Evolutionary conservation across 1,140 invertebrate species (phyloP), one percentile per base, ranked within the genome.

Genomic region (Magallana angulata): DNA sequence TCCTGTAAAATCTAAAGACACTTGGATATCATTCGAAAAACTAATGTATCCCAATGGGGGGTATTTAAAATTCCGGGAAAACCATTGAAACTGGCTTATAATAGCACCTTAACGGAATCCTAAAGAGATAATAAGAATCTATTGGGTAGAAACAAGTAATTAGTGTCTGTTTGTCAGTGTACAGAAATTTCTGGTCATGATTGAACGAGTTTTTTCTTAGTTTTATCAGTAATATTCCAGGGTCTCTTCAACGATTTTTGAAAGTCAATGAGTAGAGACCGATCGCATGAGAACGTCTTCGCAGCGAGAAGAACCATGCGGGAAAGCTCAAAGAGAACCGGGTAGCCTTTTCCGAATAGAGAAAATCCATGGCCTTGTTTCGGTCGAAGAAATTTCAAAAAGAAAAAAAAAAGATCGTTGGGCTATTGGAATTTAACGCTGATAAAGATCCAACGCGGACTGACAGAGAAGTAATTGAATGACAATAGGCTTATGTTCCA

Each of bases 401-500:
- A 62, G 60, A 62, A 62, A 62, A 24, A 24, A 36, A 76, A 76
- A 76, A 76, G 68, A 4, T 62, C n/a, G 68, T 76, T 76, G 9
- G 68, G 4, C 30, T 76, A 30, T 4, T 76, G 60, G 60, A 62
- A 62, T 62, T 62, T 62, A 62, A 62, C 60, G 60, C 60, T 62
- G 68, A 76, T 76, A 76, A 76, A 76, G 68, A 76, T 24, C 24
- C 68, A 30, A 76, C 30, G 24, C 36, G 68, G 36, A 30, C 68
- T 76, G 68, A 76, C 68, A 76, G 36, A 76, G 36, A 30, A 30
- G 36, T 76, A 76, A 76, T 76, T 76, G 68, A 76, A 30, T 18
- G 68, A 76, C 68, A 76, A 76, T 76, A 76, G 68, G 24, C 68
- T 36, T 76, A 76, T 76, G 68, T 76, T 76, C 24, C 24, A 24